Base-by-base conservation (phyloP, 2,888 invertebrate species). In the Cataglyphis albicans region DNA sequence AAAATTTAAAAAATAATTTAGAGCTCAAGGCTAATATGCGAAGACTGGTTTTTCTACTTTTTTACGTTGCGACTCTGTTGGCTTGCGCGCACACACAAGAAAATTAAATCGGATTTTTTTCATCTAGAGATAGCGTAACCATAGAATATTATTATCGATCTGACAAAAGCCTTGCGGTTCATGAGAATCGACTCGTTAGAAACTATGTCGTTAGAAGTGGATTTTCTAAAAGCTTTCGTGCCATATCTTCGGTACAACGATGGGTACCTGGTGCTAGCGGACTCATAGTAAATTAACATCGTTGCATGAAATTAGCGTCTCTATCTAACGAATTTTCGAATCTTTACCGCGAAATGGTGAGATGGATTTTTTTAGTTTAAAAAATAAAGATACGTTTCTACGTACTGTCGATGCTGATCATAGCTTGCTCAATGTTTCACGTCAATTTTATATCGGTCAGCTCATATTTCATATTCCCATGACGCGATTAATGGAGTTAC, bases 201-300 rank as follows among this genome's bases (percentile, higher is more conserved):
- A 72, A 44, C 35, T 35, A 61, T 52, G 52, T 18, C 32, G 59
- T 59, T 61, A 44, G 25, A 57, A 48, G 72, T 44, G 72, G 12
- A 25, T 72, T 80, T 72, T 72, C 78, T 59, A 80, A 80, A 80
- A 80, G 72, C 78, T 80, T 76, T 48, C 78, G 78, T 80, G 78
- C 44, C 78, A 59, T 80, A 80, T 80, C 78, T 80, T 35, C 25
- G 32, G 32, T 0, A 59, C 25, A 80, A 41, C 44, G 35, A 25
- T 44, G 35, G 44, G 7, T 25, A 12, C 7, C 32, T 18, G 57
- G 12, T 48, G 29, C 25, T 29, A 70, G 35, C 48, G 18, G 44
- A 35, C 59, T 70, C 59, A 48, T 35, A 44, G 59, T 80, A 80
- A 80, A 72, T 78, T 70, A 78, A 78, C 32, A 67, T 76, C 5